phyloP scores from a whole-genome alignment of 2,888 invertebrate species.

The Athalia rosae region DNA sequence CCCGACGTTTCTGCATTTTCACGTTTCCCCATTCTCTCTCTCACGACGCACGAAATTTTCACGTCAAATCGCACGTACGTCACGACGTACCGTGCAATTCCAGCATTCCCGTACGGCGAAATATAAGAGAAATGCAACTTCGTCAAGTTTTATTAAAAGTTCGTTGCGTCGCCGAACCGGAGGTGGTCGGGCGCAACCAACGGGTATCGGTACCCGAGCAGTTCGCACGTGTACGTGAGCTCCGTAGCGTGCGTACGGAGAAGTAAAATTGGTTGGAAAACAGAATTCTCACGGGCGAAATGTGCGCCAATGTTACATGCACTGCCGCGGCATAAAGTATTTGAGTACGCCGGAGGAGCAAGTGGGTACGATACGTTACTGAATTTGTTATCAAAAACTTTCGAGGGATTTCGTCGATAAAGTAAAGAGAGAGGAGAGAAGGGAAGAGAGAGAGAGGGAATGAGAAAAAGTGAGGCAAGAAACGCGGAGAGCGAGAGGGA shows the following conservation, averaged over 20 bases:
- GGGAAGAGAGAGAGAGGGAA: background rate
- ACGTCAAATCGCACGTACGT: background rate
- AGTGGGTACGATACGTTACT: conserved; percentile 23
- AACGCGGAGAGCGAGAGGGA: background rate
- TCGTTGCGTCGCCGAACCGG: background rate
- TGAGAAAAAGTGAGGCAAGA: background rate
- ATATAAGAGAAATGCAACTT: conserved; percentile 4
- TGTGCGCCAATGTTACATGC: background rate
- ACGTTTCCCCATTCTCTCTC: too few species aligned
- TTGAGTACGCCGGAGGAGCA: conserved; percentile 9
- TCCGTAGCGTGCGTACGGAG: background rate
- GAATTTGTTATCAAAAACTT: conserved; percentile 36
- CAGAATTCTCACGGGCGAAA: background rate
- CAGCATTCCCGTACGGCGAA: background rate
- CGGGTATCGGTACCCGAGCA: background rate
- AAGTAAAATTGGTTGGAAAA: conserved; percentile 21
- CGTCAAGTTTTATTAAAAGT: conserved; percentile 29
- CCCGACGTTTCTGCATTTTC: too few species aligned
- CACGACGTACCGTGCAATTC: background rate
- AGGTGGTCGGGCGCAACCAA: background rate
- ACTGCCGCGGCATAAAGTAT: conserved; percentile 12
- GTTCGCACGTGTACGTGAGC: background rate
- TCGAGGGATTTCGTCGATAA: conserved; percentile 16
- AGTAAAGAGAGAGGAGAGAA: background rate
- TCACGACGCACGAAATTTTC: too few species aligned